Base-by-base conservation (phyloP, 2,888 invertebrate species). In the Monochamus alternatus region DNA sequence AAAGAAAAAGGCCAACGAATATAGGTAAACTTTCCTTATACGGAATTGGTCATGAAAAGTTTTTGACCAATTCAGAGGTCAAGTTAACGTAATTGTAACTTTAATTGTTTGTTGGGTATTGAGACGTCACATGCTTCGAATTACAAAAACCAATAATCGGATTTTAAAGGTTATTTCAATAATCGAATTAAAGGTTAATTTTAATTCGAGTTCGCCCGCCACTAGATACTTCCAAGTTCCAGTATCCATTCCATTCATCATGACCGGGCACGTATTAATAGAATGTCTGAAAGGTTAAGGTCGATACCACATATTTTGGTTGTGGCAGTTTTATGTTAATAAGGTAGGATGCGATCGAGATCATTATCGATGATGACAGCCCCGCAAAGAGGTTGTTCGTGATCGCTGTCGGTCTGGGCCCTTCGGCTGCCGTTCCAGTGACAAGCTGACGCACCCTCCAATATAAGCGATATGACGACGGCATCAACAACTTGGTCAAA, bases 311-410 rank as follows among this genome's bases (percentile, higher is more conserved):
- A 63, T 71, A 71, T 71, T 66, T 71, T 71, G 71, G 63, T 63
- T 3, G 51, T 73, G 67, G 74, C 80, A 80, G 78, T 79, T 80
- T 77, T 83, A 83, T 83, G 82, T 80, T 84, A 83, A 83, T 83
- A 81, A 81, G 82, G 76, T 76, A 66, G 78, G 78, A 79, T 78
- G 81, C 78, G 80, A 84, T 83, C 83, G 75, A 76, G 80, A 83
- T 83, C 82, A 82, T 84, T 84, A 84, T 83, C 82, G 78, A 73
- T 73, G 79, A 78, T 82, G 83, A 84, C 84, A 84, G 81, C 80
- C 74, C 78, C 76, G 70, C 76, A 72, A 70, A 77, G 81, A 76
- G 77, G 75, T 62, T 71, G 77, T 75, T 78, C 82, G 78, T 82
- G 82, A 82, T 81, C 76, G 73, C 66, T 78, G 75, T 69, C 78